Evolutionary conservation across 2,888 invertebrate species (phyloP), one percentile per base, ranked within the genome.

Genomic region (Crioceris asparagi): DNA sequence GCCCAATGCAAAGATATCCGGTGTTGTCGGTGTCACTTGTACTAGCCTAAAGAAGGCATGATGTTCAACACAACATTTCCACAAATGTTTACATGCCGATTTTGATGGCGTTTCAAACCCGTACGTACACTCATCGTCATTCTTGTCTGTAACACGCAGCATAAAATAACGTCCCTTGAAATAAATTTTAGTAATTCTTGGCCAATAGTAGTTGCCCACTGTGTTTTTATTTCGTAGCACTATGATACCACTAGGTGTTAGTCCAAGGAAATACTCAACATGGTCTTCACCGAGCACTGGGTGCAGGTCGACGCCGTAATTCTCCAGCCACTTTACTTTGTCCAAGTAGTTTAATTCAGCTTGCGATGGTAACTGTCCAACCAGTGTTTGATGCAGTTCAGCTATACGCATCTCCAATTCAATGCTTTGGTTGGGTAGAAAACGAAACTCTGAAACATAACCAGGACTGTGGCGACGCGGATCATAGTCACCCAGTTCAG

Each of bases 141-240:
- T 92, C 74, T 93, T 94, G 69, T 94, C 94, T 56, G 86, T 84
- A 50, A 94, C 93, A 59, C 88, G 76, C 40, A 94, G 74, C 87
- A 94, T 93, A 69, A 96, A 94, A 69, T 91, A 92, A 61, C 90
- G 83, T 56, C 90, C 91, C 72, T 93, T 93, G 71, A 88, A 90
- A 67, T 90, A 91, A 59, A 94, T 85, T 73, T 94, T 94, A 54
- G 88, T 85, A 61, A 96, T 93, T 58, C 94, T 77, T 46, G 94
- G 93, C 94, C 96, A 96, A 71, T 91, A 94, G 70, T 96, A 94
- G 71, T 91, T 93, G 53, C 92, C 93, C 46, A 94, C 93, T 65
- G 93, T 93, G 62, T 83, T 85, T 71, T 93, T 93, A 67, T 93
- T 93, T 53, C 92, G 77, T 56, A 94, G 72, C 42, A 96, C 83